Evolutionary conservation across 2,797 vertebrate species (phyloP).

Genomic region (Mus caroli): DNA sequence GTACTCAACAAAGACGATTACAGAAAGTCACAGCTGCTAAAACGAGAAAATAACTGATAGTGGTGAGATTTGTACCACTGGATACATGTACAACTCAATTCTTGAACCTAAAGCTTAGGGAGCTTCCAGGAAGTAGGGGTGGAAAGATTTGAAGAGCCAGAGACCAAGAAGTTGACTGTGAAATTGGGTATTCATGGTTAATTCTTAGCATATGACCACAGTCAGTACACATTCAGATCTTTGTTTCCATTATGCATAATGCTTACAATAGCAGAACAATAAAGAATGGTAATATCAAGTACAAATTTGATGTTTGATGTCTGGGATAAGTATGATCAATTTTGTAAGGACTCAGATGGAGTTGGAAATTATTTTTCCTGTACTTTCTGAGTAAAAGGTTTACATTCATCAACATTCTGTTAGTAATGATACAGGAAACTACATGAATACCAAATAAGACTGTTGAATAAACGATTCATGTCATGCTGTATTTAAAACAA

Average conservation of each 20-base stretch:
- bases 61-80: background rate
- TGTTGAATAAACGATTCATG: constrained; percentile 37
- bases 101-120: no score
- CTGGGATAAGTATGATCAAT: constrained; percentile 16
- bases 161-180: background rate
- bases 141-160: background rate
- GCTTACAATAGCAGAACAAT: constrained; percentile 27
- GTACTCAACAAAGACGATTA: background rate
- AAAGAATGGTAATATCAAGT: background rate
- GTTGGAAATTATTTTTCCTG: background rate
- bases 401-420: constrained; percentile 47
- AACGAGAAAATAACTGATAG: background rate
- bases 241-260: background rate
- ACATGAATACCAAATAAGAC: constrained; percentile 45
- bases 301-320: constrained; percentile 61
- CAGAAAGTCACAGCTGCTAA: background rate
- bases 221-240: background rate
- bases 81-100: no score
- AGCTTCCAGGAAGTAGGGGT: background rate
- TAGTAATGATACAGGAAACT: constrained; percentile 23
- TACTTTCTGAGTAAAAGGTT: background rate
- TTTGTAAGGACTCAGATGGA: constrained; percentile 18
- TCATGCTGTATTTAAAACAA: constrained; percentile 40
- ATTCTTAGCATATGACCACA: background rate
- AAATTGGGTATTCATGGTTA: background rate